A percentile compares a stretch with the other conserved stretches of the same genome.
Conservation (phyloP, 2,888 invertebrate genomes). For the Tetanocera ferruginea region DNA sequence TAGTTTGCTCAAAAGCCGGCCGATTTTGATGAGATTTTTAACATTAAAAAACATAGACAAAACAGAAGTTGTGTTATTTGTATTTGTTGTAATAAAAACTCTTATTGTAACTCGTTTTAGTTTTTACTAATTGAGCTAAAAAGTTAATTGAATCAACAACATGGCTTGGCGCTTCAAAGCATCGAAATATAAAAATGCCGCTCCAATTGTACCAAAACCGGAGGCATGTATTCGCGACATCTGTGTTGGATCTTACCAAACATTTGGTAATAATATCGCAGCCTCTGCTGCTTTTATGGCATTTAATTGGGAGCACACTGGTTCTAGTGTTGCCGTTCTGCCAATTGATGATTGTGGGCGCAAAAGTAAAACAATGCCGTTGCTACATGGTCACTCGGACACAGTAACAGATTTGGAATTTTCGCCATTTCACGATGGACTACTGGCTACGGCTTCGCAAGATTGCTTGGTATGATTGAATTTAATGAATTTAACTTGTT, state of each 20-base stretch:
- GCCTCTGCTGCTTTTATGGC: slow-evolving; percentile 95
- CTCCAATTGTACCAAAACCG: slow-evolving; percentile 94
- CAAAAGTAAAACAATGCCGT: slow-evolving; percentile 88
- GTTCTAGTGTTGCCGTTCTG: slow-evolving; percentile 90
- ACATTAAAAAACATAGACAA: no score
- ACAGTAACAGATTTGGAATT: slow-evolving; percentile 96
- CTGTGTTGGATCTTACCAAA: slow-evolving; percentile 92
- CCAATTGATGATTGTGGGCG: slow-evolving; percentile 90
- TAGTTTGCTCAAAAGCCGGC: no score
- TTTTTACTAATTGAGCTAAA: neutral
- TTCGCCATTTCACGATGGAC: slow-evolving; percentile 94
- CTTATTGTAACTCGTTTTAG: no score
- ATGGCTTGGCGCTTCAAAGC: slow-evolving; percentile 98
- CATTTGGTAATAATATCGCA: slow-evolving; percentile 95
- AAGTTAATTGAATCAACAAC: neutral
- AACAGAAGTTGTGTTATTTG: no score
- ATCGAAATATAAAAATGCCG: slow-evolving; percentile 98
- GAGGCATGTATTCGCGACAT: slow-evolving; percentile 90
- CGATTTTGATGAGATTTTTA: no score
- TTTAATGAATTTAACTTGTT: neutral
- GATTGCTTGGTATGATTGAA: slow-evolving; percentile 78
- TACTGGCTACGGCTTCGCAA: slow-evolving; percentile 91
- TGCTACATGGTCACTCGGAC: slow-evolving; percentile 88
- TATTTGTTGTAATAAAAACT: no score
- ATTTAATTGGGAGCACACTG: slow-evolving; percentile 94